These are phyloP conservation scores for Nesoenas mayeri DNA, from an alignment of 2,113 vertebrate genomes.

Conservation along the genomic window DNA sequence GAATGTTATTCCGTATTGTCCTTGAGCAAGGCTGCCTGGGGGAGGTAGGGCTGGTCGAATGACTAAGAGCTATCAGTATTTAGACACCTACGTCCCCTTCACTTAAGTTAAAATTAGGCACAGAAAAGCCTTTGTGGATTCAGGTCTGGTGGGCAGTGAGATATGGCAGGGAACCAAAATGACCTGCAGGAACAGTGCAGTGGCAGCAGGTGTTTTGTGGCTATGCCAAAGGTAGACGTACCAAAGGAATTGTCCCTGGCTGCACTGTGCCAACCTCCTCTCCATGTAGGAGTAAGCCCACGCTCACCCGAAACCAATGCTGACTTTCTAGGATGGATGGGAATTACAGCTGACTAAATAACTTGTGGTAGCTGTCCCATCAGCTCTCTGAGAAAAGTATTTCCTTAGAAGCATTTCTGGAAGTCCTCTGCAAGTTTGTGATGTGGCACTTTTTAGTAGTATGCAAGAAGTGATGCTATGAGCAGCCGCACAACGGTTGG, in stretches of 20 bases:
- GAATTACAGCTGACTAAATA: neutral
- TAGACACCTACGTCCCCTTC: conserved; percentile 23
- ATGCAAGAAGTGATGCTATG: neutral
- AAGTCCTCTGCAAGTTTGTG: neutral
- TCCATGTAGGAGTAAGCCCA: rapidly evolving
- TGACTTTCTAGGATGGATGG: neutral
- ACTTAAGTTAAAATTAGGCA: conserved; percentile 42
- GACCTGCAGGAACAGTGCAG: rapidly evolving
- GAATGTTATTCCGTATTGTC: neutral
- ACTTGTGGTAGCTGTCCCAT: neutral
- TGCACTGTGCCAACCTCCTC: rapidly evolving
- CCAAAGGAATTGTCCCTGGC: neutral
- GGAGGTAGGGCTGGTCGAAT: neutral
- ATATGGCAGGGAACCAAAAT: neutral
- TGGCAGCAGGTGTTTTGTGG: rapidly evolving
- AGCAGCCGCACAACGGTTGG: neutral
- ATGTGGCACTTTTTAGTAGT: neutral
- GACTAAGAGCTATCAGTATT: conserved; percentile 6
- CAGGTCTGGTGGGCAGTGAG: neutral
- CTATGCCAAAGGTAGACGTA: rapidly evolving
- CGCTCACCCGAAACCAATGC: neutral
- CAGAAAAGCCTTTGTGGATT: neutral
- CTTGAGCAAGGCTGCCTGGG: neutral
- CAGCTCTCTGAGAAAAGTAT: neutral
- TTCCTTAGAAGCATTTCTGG: neutral